Base-by-base conservation (phyloP, 2,797 vertebrate species). In the Protonibea diacanthus region DNA sequence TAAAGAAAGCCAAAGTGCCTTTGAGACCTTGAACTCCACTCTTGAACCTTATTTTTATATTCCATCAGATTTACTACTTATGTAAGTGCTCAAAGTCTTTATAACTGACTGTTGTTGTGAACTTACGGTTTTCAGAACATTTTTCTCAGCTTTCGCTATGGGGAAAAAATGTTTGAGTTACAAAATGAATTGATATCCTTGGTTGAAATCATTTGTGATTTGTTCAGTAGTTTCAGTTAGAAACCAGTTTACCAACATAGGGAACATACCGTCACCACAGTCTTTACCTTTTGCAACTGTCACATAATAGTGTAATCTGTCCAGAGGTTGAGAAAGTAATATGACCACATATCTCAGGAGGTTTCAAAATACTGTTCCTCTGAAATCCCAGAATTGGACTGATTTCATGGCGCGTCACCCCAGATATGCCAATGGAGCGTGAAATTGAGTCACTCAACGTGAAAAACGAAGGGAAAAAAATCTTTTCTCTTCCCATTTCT, bases 401-500 rank as follows among this genome's bases (percentile, higher is more conserved):
- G 94, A 94, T 95, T 95, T 95, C 94, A 95, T 94, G 94, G 93
- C 86, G 89, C 93, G 93, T 95, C 93, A 92, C 91, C 93, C 88
- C 88, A 94, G 94, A 95, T 95, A 95, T 84, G 93, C 92, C 94
- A 94, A 94, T 93, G 92, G 92, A 95, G 92, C 94, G 92, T 96
- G 95, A 95, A 95, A 95, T 95, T 95, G 95, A 95, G 94, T 95
- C 93, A 95, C 92, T 95, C 94, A 93, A 92, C 93, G 93, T 95
- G 90, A 87, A 92, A 93, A 92, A 92, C 76, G 83, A 90, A 86
- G 74, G 74, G 77, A 70, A 73, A 78, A 88, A 93, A 85, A 81
- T 60, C 70, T 87, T 91, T 89, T 88, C 79, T 91, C 77, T 88
- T 90, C 71, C 84, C 76, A 80, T 86, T 88, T 90, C 87, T 86